Conservation (phyloP, 2,888 invertebrate genomes). For the Tridacna crocea region DNA sequence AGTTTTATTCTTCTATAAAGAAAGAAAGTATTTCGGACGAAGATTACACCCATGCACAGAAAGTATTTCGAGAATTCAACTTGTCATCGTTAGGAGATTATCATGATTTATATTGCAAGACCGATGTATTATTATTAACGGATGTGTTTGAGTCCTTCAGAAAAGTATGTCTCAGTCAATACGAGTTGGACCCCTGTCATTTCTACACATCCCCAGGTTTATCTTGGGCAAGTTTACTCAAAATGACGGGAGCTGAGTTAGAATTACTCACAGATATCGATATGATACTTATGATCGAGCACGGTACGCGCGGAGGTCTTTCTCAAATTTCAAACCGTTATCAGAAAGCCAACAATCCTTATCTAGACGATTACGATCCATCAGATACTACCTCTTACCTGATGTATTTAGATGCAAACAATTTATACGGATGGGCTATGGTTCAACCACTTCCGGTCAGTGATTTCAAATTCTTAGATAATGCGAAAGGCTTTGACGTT, state of each 20-base stretch:
- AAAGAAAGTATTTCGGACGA: constrained; percentile 30
- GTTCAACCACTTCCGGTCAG: constrained; percentile 27
- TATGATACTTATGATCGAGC: constrained; percentile 28
- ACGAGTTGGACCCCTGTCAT: constrained; percentile 43
- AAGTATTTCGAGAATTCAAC: constrained; percentile 30
- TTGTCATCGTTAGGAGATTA: constrained; percentile 31
- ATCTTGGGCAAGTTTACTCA: constrained; percentile 33
- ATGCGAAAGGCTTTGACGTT: constrained; percentile 25
- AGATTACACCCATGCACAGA: constrained; percentile 39
- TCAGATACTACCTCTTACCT: constrained; percentile 29
- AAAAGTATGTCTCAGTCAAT: constrained; percentile 39
- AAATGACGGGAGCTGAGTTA: constrained; percentile 35
- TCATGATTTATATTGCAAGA: constrained; percentile 41
- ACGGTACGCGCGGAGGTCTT: constrained; percentile 40
- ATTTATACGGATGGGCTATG: constrained; percentile 38
- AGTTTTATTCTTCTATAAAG: constrained; percentile 36
- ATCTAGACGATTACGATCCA: constrained; percentile 36
- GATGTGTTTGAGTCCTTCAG: constrained; percentile 44
- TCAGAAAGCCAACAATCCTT: constrained; percentile 46
- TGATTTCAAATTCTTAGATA: constrained; percentile 24
- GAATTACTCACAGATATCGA: constrained; percentile 41
- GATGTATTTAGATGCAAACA: constrained; percentile 46
- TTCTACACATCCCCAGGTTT: constrained; percentile 50
- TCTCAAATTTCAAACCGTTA: constrained; percentile 43
- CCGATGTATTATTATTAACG: constrained; percentile 32